phyloP scores from a whole-genome alignment of 2,888 invertebrate genomes.

The Oscheius onirici region DNA sequence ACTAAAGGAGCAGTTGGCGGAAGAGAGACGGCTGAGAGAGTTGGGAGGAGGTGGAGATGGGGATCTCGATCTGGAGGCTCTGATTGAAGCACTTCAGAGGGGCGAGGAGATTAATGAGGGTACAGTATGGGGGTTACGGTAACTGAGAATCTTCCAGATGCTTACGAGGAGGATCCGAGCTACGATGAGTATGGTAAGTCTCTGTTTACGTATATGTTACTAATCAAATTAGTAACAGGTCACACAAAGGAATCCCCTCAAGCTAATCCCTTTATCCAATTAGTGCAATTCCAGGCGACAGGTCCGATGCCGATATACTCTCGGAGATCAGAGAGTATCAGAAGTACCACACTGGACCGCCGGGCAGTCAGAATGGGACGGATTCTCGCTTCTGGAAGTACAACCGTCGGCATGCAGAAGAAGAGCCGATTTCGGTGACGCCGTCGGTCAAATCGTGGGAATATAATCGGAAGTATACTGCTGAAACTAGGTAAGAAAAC shows the following conservation, averaged over 20 bases:
- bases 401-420: conserved; percentile 33
- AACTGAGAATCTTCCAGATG: conserved; percentile 8
- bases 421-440: neutral
- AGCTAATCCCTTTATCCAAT: neutral
- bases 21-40: conserved; percentile 53
- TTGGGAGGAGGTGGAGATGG: conserved; percentile 52
- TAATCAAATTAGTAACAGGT: no score
- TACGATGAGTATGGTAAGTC: conserved; percentile 7
- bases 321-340: conserved; percentile 51
- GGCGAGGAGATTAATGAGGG: conserved; percentile 37
- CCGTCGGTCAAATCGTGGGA: neutral
- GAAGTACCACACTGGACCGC: conserved; percentile 23
- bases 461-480: conserved; percentile 1
- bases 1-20: conserved; percentile 55
- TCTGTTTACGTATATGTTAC: neutral
- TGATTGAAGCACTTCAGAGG: conserved; percentile 57
- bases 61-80: conserved; percentile 54
- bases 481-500: no score
- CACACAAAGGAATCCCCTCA: no score
- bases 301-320: conserved; percentile 49
- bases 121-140: neutral
- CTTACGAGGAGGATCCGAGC: conserved; percentile 6
- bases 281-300: neutral
- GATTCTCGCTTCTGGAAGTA: conserved; percentile 36
- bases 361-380: conserved; percentile 3